A percentile compares a stretch with the other conserved stretches of the same genome.
Conservation (phyloP, 2,797 vertebrate species). For the Meriones psammophilus region DNA sequence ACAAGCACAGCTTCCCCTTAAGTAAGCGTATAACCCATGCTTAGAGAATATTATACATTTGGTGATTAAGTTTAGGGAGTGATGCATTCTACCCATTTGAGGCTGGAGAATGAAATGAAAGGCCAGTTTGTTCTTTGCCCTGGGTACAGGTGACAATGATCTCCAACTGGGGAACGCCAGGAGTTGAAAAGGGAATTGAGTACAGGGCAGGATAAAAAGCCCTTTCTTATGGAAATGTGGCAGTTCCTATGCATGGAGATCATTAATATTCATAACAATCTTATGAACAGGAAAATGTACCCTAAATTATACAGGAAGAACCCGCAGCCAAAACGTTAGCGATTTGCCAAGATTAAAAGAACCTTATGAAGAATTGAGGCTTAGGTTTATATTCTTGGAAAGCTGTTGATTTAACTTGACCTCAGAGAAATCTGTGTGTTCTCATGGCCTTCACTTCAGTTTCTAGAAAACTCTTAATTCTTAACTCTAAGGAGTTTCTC, state of each 20-base stretch:
- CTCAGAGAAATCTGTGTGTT: background rate
- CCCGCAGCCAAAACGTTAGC: background rate
- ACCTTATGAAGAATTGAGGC: background rate
- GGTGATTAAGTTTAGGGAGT: conserved; percentile 79
- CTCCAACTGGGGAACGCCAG: background rate
- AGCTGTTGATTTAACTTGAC: background rate
- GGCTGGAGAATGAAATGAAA: conserved; percentile 64
- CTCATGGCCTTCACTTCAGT: background rate
- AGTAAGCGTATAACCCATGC: conserved; percentile 83
- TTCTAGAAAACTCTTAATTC: conserved; percentile 47
- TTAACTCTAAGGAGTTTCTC: background rate
- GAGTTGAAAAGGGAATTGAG: background rate
- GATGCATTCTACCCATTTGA: conserved; percentile 32
- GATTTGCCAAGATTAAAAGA: conserved; percentile 4
- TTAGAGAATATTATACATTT: conserved; percentile 84
- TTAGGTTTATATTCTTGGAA: background rate
- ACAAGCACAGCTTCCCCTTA: conserved; percentile 85
- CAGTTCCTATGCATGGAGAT: background rate
- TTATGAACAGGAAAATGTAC: conserved; percentile 1
- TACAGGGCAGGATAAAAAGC: background rate
- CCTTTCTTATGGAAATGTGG: background rate
- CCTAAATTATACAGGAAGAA: conserved; percentile 18
- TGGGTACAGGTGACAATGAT: background rate
- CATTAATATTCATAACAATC: background rate
- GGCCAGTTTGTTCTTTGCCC: conserved; percentile 56